Evolutionary conservation across 2,113 vertebrate genomes (phyloP).

Genomic region (Suricata suricatta): DNA sequence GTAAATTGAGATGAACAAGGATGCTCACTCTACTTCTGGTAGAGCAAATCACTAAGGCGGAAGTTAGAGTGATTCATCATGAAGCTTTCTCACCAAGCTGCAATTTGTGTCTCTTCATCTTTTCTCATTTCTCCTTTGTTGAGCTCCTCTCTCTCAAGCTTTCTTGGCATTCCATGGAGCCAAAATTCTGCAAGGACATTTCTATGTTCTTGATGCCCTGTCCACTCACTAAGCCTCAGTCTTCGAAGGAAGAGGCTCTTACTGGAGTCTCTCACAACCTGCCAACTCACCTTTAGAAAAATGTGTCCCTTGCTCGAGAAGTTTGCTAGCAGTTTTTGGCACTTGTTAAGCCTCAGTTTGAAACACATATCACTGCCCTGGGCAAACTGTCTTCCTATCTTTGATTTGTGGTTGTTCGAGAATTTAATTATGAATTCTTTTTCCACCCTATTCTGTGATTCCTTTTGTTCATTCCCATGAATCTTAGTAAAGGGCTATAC

Average conservation of each 20-base stretch:
- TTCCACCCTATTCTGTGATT: neutral
- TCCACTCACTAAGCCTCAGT: neutral
- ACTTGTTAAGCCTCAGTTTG: neutral
- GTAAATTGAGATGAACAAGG: neutral
- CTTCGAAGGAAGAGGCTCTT: neutral
- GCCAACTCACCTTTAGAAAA: neutral
- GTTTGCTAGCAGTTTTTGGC: neutral
- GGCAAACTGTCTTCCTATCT: neutral
- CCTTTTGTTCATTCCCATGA: slow-evolving; percentile 8
- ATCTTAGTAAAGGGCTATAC: neutral
- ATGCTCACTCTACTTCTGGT: neutral
- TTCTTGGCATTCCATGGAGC: neutral
- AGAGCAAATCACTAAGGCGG: neutral
- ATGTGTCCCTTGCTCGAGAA: neutral
- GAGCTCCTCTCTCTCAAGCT: neutral
- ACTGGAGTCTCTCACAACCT: neutral
- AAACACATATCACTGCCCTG: neutral
- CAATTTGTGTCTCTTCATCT: neutral
- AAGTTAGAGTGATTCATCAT: neutral
- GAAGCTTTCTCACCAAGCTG: neutral
- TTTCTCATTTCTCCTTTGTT: neutral
- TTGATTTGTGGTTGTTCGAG: neutral
- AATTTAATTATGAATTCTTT: neutral
- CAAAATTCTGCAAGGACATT: neutral
- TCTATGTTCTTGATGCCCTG: neutral